Evolutionary conservation across 2,888 invertebrate genomes (phyloP).

Genomic region (Graphium colonna): DNA sequence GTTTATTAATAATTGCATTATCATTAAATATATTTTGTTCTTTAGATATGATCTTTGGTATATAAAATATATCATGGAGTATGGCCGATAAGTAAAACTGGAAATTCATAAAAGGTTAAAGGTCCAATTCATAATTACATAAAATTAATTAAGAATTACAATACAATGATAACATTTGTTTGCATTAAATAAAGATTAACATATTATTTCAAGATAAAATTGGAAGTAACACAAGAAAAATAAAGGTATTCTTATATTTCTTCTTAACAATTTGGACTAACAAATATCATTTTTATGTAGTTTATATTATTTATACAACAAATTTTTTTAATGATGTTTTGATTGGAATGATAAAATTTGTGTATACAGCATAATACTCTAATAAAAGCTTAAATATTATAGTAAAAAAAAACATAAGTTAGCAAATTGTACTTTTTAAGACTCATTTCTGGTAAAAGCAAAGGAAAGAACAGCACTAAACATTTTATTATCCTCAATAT

Average conservation of each 20-base stretch:
- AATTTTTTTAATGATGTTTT: too few relatives aligned
- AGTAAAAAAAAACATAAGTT: background rate
- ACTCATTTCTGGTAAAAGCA: background rate
- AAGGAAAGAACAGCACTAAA: too few relatives aligned
- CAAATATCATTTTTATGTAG: slow-evolving; percentile 3
- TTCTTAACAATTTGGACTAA: slow-evolving; percentile 10
- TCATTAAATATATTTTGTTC: slow-evolving; percentile 63
- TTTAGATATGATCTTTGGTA: slow-evolving; percentile 70
- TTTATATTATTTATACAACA: too few relatives aligned
- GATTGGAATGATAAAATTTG: too few relatives aligned
- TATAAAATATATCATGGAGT: slow-evolving; percentile 66
- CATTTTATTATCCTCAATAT: too few relatives aligned
- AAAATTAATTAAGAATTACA: slow-evolving; percentile 3
- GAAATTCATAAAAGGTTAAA: slow-evolving; percentile 38
- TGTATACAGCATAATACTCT: too few relatives aligned
- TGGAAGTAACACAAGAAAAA: background rate
- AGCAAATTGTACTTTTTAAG: background rate
- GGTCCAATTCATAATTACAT: slow-evolving; percentile 6
- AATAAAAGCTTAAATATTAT: background rate
- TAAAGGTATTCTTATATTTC: slow-evolving; percentile 1
- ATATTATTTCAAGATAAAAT: slow-evolving; percentile 11
- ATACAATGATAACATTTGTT: slow-evolving; percentile 18
- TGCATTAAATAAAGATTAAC: background rate
- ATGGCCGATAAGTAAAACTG: slow-evolving; percentile 60
- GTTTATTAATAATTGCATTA: slow-evolving; percentile 54